A percentile compares a stretch with the other conserved stretches of the same genome.
Conservation (phyloP, 2,888 invertebrate species). For the Torymus auratus region DNA sequence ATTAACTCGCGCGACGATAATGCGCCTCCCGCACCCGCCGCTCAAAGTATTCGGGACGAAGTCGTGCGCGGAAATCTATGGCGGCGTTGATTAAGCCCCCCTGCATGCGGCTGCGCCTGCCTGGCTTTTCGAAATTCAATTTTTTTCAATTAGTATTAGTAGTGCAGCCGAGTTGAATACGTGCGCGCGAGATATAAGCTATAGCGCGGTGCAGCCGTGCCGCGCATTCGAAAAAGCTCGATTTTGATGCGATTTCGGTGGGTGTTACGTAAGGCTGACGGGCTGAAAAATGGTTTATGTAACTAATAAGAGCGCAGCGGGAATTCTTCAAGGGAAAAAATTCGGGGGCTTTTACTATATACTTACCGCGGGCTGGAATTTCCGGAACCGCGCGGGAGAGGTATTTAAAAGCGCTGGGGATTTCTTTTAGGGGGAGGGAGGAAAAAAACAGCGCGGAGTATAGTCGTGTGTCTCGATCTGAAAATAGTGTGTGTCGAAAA, state of each 20-base stretch:
- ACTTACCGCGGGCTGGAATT: too few species aligned
- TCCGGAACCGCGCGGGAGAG: too few species aligned
- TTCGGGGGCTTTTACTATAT: too few species aligned
- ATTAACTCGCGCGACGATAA: too few species aligned
- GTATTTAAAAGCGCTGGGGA: too few species aligned
- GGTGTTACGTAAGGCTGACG: background rate
- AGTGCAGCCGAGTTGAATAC: constrained; percentile 7
- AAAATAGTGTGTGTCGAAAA: background rate
- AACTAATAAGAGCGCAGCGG: too few species aligned
- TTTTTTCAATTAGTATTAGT: constrained; percentile 42
- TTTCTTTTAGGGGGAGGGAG: too few species aligned
- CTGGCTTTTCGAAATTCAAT: constrained; percentile 19
- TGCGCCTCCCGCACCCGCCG: too few species aligned
- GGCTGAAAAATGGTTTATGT: too few species aligned
- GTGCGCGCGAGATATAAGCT: constrained; percentile 7
- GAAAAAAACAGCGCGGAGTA: background rate
- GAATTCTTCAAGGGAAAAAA: too few species aligned
- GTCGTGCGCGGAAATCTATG: too few species aligned
- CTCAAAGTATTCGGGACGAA: too few species aligned
- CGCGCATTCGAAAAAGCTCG: constrained; percentile 6
- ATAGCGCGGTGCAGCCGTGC: constrained; percentile 6
- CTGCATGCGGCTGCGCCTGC: constrained; percentile 8
- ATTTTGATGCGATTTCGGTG: background rate
- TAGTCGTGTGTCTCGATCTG: background rate
- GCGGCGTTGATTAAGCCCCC: constrained; percentile 32